Evolutionary conservation across 2,888 invertebrate genomes (phyloP).

Genomic region (Griposia aprilina): DNA sequence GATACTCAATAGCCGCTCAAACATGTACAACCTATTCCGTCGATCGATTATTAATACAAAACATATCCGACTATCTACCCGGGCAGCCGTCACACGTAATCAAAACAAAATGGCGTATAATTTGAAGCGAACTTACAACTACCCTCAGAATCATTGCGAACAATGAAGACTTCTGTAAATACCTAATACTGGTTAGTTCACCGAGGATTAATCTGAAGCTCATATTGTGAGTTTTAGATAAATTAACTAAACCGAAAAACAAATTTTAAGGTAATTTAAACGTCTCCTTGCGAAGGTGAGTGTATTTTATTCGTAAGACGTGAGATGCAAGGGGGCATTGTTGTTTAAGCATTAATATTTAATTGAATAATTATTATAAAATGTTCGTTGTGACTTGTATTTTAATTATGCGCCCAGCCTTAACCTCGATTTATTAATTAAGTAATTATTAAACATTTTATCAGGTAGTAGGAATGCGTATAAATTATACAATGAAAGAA

Average conservation of each 20-base stretch:
- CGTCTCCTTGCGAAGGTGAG: background rate
- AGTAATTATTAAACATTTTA: background rate
- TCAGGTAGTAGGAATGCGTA: background rate
- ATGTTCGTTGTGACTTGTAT: conserved; percentile 33
- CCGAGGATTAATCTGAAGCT: conserved; percentile 53
- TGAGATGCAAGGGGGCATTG: background rate
- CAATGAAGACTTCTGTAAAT: conserved; percentile 53
- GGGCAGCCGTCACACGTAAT: conserved; percentile 70
- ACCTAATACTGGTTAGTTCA: conserved; percentile 52
- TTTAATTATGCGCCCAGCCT: background rate
- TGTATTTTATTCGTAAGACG: background rate
- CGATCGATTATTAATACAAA: conserved; percentile 77
- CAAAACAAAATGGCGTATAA: conserved; percentile 61
- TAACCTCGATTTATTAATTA: background rate
- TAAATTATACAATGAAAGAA: background rate
- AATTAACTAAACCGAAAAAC: background rate
- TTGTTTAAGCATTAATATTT: conserved; percentile 10
- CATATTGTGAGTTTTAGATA: background rate
- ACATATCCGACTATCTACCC: conserved; percentile 80
- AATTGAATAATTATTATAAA: conserved; percentile 5
- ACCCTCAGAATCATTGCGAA: conserved; percentile 70
- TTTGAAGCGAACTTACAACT: conserved; percentile 74
- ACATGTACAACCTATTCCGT: conserved; percentile 87
- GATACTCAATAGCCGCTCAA: conserved; percentile 87
- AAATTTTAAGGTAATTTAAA: background rate